Base-by-base conservation (phyloP, 2,888 invertebrate species). In the Melieria picta region DNA sequence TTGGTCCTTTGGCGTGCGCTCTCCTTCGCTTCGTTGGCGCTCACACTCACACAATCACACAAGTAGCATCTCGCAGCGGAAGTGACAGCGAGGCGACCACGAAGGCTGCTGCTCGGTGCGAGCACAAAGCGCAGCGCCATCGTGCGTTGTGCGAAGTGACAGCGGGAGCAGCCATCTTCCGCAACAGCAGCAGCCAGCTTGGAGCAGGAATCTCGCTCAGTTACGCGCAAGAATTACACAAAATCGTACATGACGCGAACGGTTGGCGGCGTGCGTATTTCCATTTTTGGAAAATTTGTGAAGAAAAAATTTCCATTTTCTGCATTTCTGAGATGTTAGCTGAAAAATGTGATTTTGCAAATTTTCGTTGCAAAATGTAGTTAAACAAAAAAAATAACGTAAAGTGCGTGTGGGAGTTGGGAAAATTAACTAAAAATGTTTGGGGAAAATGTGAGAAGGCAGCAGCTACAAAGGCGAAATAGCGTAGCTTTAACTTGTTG, bases 201-300 rank as follows among this genome's bases (percentile, higher is more conserved):
- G 30, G 30, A 30, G 30, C 30, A 30, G 30, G 30, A 63, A 55
- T 48, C 48, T 69, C 56, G 70, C 76, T 82, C 78, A 82, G 82
- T 83, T 79, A 77, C 81, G 82, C 81, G 80, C 81, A 83, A 80
- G 80, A 79, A 80, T 83, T 80, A 80, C 77, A 78, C 78, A 77
- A 75, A 78, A 77, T 77, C 78, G 82, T 80, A 79, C 80, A 80
- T 76, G 78, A 79, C 63, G 69, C 68, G 65, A 69, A 68, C 56
- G 46, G 47, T 71, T 57, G 65, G 11, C 42, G 43, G 50, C 42
- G 42, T 52, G 67, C 60, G 46, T 60, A 60, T 61, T 61, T 52
- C 58, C 60, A 13, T 62, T 74, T 69, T 65, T 48, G 45, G 5
- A 67, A 69, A 69, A 75, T 66, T 77, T 73, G 75, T 75, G 7